Conservation (phyloP, 2,113 vertebrate species). For the Muscicapa adusta region DNA sequence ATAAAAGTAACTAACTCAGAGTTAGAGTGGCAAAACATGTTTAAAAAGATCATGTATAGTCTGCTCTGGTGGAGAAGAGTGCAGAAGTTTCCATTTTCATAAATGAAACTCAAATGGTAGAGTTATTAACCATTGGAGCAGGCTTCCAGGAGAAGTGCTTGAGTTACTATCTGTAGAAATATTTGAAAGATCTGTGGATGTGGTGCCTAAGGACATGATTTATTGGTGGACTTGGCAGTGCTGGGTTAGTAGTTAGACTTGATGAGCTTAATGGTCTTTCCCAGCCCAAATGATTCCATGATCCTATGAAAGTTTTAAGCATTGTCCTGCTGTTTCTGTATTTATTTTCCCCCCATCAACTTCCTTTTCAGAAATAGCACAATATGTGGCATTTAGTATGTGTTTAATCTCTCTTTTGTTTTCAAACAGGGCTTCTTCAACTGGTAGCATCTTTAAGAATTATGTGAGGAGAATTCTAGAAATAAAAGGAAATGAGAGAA, state of each 20-base stretch:
- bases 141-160: background rate
- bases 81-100: background rate
- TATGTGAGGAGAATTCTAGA: background rate
- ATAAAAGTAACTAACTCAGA: background rate
- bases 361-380: background rate
- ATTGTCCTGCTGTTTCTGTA: background rate
- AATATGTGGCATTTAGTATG: background rate
- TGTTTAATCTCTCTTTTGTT: slow-evolving; percentile 15
- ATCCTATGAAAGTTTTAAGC: background rate
- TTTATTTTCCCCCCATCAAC: background rate
- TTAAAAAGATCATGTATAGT: background rate
- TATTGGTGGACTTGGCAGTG: background rate
- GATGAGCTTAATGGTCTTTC: background rate
- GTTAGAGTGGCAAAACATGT: background rate
- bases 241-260: background rate
- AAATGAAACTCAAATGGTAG: background rate
- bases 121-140: background rate
- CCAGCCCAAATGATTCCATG: background rate
- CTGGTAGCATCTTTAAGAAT: slow-evolving; percentile 2
- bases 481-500: background rate
- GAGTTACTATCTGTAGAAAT: background rate
- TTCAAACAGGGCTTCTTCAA: background rate
- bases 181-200: background rate
- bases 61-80: background rate
- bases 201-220: background rate